Evolutionary conservation across 2,797 vertebrate species (phyloP).

Genomic region (Hemitrygon akajei): DNA sequence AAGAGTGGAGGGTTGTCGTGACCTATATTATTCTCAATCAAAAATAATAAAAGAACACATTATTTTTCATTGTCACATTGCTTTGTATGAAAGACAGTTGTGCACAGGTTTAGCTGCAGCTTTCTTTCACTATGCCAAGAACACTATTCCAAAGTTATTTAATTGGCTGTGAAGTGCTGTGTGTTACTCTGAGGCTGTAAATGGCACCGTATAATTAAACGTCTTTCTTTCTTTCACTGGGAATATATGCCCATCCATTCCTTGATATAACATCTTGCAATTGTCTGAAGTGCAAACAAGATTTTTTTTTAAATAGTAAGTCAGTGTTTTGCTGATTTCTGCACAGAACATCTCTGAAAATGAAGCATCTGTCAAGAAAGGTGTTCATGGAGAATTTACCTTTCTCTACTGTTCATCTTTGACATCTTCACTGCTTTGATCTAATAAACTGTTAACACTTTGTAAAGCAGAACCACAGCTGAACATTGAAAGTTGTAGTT

Average conservation of each 20-base stretch:
- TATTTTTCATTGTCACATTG: not conserved
- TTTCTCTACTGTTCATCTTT: not conserved
- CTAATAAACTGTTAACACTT: not conserved
- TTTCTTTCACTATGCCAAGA: not conserved
- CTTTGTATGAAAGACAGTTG: not conserved
- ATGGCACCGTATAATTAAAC: not conserved
- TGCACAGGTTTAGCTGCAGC: not conserved
- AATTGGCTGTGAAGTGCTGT: not conserved
- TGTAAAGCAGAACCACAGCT: not conserved
- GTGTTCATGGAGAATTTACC: not conserved
- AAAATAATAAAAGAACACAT: not conserved
- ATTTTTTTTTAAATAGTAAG: not conserved
- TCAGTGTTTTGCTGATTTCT: not conserved
- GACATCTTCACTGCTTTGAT: not conserved
- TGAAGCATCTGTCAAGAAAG: not conserved
- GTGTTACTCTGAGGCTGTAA: not conserved
- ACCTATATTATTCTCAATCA: not conserved
- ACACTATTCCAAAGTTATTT: not conserved
- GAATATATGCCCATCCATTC: not conserved
- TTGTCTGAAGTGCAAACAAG: not conserved
- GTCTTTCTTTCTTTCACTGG: not conserved
- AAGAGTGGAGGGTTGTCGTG: not conserved
- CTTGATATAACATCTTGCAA: not conserved
- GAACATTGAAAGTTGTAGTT: not conserved
- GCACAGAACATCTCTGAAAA: not conserved